Evolutionary conservation across 2,888 invertebrate species (phyloP).

Genomic region (Agapostemon virescens): DNA sequence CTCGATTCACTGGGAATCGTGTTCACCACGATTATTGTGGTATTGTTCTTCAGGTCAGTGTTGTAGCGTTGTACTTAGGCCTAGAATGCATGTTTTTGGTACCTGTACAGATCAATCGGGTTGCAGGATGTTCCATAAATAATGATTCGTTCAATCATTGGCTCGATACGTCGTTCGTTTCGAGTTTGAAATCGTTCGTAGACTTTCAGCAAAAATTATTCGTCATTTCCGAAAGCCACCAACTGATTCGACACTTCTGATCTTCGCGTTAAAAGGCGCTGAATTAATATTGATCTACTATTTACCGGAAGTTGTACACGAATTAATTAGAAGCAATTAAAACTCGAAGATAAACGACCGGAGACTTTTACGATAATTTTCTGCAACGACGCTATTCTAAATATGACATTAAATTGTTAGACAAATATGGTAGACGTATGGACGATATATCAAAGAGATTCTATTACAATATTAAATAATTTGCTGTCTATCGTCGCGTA

Average conservation of each 20-base stretch:
- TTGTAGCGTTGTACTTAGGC: slow-evolving; percentile 52
- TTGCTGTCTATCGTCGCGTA: background rate
- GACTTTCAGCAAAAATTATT: background rate
- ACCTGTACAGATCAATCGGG: background rate
- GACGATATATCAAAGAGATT: too few species aligned
- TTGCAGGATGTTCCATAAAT: background rate
- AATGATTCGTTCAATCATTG: background rate
- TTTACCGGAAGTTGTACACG: background rate
- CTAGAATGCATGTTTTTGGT: slow-evolving; percentile 36
- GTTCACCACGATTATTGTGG: background rate
- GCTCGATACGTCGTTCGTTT: background rate
- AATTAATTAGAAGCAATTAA: background rate
- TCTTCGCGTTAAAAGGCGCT: background rate
- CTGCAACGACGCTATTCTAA: too few species aligned
- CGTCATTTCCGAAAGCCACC: background rate
- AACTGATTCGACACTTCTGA: background rate
- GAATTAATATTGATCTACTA: background rate
- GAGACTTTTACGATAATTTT: background rate
- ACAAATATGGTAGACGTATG: background rate
- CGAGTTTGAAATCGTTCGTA: background rate
- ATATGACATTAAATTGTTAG: background rate
- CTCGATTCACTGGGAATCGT: slow-evolving; percentile 43
- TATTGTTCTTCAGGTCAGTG: slow-evolving; percentile 44
- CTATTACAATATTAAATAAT: background rate
- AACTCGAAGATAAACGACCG: background rate